phyloP scores from a whole-genome alignment of 2,888 invertebrate genomes.

The Epicampocera succincta region DNA sequence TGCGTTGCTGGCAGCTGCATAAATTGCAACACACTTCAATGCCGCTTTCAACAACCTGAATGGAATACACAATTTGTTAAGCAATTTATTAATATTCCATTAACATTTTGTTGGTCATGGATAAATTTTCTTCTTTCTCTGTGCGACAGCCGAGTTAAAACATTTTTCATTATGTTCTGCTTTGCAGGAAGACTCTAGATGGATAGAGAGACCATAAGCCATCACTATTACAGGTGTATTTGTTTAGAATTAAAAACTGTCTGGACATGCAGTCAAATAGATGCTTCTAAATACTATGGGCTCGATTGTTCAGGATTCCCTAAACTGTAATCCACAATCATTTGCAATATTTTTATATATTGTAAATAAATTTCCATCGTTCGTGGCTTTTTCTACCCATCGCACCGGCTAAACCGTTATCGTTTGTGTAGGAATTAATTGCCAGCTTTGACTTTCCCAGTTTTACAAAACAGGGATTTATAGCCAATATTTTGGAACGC shows the following conservation, averaged over 20 bases:
- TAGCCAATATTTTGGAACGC: too few relatives aligned
- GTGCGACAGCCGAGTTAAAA: background rate
- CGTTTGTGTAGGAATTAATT: too few relatives aligned
- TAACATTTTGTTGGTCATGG: slow-evolving; percentile 73
- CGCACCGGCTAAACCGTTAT: too few relatives aligned
- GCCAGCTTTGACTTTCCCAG: too few relatives aligned
- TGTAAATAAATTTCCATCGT: too few relatives aligned
- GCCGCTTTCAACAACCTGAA: slow-evolving; percentile 71
- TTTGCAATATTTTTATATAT: too few relatives aligned
- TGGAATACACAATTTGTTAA: slow-evolving; percentile 77
- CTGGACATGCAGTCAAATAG: slow-evolving; percentile 18
- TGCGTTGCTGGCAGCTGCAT: slow-evolving; percentile 67
- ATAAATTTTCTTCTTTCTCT: slow-evolving; percentile 39
- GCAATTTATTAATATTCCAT: slow-evolving; percentile 79
- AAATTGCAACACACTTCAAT: slow-evolving; percentile 63
- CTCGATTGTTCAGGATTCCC: too few relatives aligned
- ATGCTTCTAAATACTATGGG: slow-evolving; percentile 39
- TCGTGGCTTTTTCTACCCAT: too few relatives aligned
- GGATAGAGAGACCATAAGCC: slow-evolving; percentile 30
- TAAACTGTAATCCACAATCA: too few relatives aligned
- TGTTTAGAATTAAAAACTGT: slow-evolving; percentile 39
- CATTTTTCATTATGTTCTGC: slow-evolving; percentile 26
- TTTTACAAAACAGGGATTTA: too few relatives aligned
- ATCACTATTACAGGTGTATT: slow-evolving; percentile 50
- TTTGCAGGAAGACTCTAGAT: slow-evolving; percentile 19